A percentile compares a stretch with the other conserved stretches of the same genome.
Evolutionary conservation across 37 sponge, comb jelly and placozoan genomes (phyloP).

Genomic region (Aplysina aerophoba): DNA sequence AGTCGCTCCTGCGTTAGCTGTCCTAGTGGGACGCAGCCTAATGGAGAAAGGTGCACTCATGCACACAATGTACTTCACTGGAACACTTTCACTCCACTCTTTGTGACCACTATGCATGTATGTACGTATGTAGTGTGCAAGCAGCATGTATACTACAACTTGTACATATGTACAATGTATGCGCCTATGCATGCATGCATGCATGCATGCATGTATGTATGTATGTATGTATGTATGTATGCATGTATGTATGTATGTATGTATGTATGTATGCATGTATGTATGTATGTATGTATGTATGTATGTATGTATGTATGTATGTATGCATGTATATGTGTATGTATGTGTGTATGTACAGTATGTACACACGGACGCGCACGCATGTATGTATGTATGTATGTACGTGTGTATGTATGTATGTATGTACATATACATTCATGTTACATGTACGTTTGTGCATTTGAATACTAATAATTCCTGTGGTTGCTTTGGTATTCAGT

Average conservation of each 20-base stretch:
- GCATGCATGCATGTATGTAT: neutral
- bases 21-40: slow-evolving; percentile 12
- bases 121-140: neutral
- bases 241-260: neutral
- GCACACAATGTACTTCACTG: neutral
- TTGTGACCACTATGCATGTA: neutral
- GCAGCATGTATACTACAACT: neutral
- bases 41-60: neutral
- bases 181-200: neutral
- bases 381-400: too few relatives aligned
- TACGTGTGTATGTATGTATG: too few relatives aligned
- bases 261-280: neutral
- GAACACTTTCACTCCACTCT: neutral
- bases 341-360: too few relatives aligned
- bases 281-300: slow-evolving; percentile 15
- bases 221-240: neutral
- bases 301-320: too few relatives aligned
- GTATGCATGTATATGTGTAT: too few relatives aligned
- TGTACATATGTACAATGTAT: neutral
- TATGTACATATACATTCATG: too few relatives aligned
- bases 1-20: neutral
- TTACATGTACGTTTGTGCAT: too few relatives aligned
- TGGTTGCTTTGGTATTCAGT: too few relatives aligned
- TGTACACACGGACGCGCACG: too few relatives aligned
- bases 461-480: too few relatives aligned